Evolutionary conservation across 1,140 invertebrate species (phyloP).

Genomic region (Steinernema feltiae): DNA sequence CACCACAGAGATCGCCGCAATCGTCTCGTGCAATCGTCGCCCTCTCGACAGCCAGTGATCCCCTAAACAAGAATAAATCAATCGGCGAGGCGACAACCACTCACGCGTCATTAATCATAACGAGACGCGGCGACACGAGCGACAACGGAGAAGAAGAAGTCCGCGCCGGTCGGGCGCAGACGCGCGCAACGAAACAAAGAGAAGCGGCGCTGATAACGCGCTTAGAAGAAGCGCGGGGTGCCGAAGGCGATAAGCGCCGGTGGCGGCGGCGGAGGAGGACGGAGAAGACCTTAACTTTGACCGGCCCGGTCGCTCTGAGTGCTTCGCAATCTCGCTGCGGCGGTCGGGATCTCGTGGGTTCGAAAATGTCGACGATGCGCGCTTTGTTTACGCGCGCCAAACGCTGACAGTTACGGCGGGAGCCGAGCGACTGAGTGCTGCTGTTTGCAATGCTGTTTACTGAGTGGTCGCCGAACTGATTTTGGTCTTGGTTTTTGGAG

Average conservation of each 20-base stretch:
- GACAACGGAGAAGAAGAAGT: not conserved
- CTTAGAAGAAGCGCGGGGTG: not conserved
- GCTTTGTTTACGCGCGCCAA: no score
- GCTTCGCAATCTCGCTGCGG: no score
- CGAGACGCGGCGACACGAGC: not conserved
- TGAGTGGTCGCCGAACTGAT: no score
- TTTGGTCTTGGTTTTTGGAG: no score
- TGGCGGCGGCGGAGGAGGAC: not conserved
- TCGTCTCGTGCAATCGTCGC: not conserved
- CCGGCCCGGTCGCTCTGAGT: no score
- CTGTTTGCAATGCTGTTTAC: no score
- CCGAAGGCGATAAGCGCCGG: not conserved
- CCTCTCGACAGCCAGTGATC: not conserved
- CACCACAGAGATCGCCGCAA: not conserved
- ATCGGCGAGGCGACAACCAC: not conserved
- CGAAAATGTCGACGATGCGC: no score
- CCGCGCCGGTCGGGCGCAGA: no score
- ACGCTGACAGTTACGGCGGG: no score
- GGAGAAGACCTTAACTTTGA: no score
- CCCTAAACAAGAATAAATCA: not conserved
- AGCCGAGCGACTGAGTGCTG: no score
- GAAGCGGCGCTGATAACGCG: not conserved
- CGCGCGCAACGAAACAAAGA: not conserved
- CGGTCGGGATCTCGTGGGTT: no score
- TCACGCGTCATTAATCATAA: conserved; percentile 6